Base-by-base conservation (phyloP, 2,888 invertebrate genomes). In the Spodoptera exigua region DNA sequence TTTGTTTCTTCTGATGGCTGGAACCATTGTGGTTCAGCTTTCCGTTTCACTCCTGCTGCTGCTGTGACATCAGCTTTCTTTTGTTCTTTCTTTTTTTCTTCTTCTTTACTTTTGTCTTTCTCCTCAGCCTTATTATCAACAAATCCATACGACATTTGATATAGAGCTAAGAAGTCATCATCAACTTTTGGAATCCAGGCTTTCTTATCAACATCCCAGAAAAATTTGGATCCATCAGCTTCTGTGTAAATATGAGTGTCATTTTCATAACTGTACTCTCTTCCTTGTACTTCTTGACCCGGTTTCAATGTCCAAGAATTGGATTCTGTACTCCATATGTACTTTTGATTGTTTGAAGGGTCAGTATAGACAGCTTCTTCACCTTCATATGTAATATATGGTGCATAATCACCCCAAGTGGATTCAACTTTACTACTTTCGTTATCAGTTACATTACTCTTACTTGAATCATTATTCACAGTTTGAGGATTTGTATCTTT, bases 111-210 rank as follows among this genome's bases (percentile, higher is more conserved):
- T 65, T 85, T 83, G 39, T 90, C 83, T 66, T 85, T 83, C 32
- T 91, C 83, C 55, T 84, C 83, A 13, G 84, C 46, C 52, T 91
- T 94, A 74, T 96, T 96, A 79, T 97, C 96, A 44, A 96, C 94
- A 87, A 98, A 98, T 3, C 98, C 98, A 91, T 99, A 99, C 82
- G 95, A 98, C 96, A 99, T 97, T 92, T 99, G 99, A 93, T 99
- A 99, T 57, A 95, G 95, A 0, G 99, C 99, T 94, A 99, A 95
- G 84, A 99, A 99, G 79, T 99, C 98, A 81, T 99, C 99, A 93
- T 99, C 98, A 65, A 99, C 96, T 95, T 98, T 98, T 0, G 99
- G 99, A 91, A 99, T 97, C 99, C 99, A 99, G 3, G 99, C 99
- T 82, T 96, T 97, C 87, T 97, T 99, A 37, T 96, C 96, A 18